phyloP scores from a whole-genome alignment of 2,113 vertebrate genomes.

The Dromaius novaehollandiae region DNA sequence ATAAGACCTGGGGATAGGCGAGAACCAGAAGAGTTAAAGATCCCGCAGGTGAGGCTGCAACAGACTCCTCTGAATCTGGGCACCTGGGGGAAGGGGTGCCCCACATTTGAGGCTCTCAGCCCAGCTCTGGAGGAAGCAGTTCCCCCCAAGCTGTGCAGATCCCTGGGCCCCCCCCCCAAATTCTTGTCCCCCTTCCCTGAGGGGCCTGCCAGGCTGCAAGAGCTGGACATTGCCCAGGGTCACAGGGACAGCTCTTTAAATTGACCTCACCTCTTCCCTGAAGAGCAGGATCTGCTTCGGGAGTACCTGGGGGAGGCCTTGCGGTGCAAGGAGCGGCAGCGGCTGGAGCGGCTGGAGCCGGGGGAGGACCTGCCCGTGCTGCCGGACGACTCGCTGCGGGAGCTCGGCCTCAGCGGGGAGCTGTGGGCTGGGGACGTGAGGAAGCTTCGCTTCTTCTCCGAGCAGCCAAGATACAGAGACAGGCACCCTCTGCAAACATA shows the following conservation, averaged over 20 bases:
- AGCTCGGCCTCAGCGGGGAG: conserved; percentile 62
- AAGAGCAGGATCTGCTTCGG: conserved; percentile 85
- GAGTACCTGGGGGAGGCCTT: conserved; percentile 80
- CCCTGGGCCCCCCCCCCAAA: not conserved
- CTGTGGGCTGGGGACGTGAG: conserved; percentile 54
- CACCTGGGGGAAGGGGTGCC: not conserved
- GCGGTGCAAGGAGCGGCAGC: conserved; percentile 67
- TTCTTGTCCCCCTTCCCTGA: not conserved
- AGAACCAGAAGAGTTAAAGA: not conserved
- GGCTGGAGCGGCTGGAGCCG: conserved; percentile 77
- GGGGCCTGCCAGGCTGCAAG: not conserved
- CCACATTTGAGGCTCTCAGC: not conserved
- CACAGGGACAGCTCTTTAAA: not conserved
- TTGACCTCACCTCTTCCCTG: conserved; percentile 79
- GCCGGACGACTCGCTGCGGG: conserved; percentile 72
- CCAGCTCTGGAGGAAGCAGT: not conserved
- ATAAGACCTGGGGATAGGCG: conserved; percentile 80
- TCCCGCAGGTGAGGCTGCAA: not conserved
- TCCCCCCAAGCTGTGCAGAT: not conserved
- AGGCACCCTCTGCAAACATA: conserved; percentile 74
- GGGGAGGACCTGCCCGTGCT: conserved; percentile 76
- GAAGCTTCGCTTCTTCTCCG: conserved; percentile 59
- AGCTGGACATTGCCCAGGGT: not conserved
- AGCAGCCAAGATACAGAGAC: conserved; percentile 73
- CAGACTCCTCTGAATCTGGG: not conserved